Evolutionary conservation across 2,888 invertebrate genomes (phyloP), one percentile per base, ranked within the genome.

Genomic region (Aleiodes leptofemur): DNA sequence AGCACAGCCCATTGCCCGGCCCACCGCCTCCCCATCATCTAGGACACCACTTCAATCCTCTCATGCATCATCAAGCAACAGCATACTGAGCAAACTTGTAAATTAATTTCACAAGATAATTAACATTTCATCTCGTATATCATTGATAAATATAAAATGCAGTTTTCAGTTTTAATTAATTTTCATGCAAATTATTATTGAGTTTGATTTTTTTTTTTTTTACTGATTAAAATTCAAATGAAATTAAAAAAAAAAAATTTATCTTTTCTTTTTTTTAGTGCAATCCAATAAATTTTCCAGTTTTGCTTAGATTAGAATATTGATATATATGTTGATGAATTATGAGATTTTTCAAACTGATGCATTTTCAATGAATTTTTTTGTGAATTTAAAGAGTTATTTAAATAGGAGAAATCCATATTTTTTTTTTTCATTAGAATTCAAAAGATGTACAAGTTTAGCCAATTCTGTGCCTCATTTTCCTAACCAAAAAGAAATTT

Each of bases 21-120:
- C 94, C 94, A 83, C 93, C 94, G 70, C 93, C 92, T 48, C 92
- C 92, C 80, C 93, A 93, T 84, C 93, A 95, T 74, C 91, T 93
- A 9, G 92, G 93, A 71, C 91, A 91, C 74, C 91, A 91, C 78
- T 91, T 91, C 82, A 91, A 91, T 91, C 92, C 70, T 90, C 90
- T 92, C 78, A 91, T 93, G 86, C 93, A 93, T 83, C 92, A 92
- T 85, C 92, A 92, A 77, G 88, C 89, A 29, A 86, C 89, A 53
- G 89, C 89, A 76, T 89, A 89, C 82, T 89, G 83, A 87, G 78
- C 76, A 68, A 29, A 68, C 68, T 68, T 68, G 57, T 56, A 43
- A 34, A 34, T 34, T 34, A 34, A 43, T 43, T 43, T 11, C 43
- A 43, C 43, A 8, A 43, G 43, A 43, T 43, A 43, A 43, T 43